phyloP scores from a whole-genome alignment of 2,113 vertebrate genomes.

The Gasterosteus nipponicus region DNA sequence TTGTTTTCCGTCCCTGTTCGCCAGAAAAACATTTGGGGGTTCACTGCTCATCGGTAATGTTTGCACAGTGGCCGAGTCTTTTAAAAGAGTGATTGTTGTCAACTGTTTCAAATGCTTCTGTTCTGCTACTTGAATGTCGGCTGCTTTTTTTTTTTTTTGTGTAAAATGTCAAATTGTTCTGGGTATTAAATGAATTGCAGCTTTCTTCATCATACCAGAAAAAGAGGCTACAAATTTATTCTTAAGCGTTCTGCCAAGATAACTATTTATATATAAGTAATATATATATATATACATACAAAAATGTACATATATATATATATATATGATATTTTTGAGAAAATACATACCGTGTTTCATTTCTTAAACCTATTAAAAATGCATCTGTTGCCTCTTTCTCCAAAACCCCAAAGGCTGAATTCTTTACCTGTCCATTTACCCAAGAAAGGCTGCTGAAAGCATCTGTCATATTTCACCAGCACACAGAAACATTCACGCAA shows the following conservation, averaged over 20 bases:
- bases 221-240: neutral
- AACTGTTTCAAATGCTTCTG: neutral
- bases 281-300: too few species aligned
- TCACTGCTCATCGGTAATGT: neutral
- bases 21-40: neutral
- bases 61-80: neutral
- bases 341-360: neutral
- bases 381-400: neutral
- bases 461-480: neutral
- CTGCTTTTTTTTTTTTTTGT: neutral
- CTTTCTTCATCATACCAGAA: neutral
- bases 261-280: neutral
- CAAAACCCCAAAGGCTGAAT: neutral
- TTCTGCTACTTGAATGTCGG: neutral
- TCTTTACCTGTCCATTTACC: neutral
- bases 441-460: neutral
- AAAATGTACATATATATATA: too few species aligned
- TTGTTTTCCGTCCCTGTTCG: conserved; percentile 2
- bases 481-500: conserved; percentile 11
- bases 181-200: neutral
- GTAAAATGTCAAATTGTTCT: neutral
- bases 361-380: neutral
- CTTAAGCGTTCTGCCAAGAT: neutral
- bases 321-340: neutral
- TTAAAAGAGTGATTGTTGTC: neutral